Percentiles rank a stretch among this genome's conserved stretches.
Evolutionary conservation across 2,888 invertebrate genomes (phyloP).

Genomic region (Oscheius onirici): DNA sequence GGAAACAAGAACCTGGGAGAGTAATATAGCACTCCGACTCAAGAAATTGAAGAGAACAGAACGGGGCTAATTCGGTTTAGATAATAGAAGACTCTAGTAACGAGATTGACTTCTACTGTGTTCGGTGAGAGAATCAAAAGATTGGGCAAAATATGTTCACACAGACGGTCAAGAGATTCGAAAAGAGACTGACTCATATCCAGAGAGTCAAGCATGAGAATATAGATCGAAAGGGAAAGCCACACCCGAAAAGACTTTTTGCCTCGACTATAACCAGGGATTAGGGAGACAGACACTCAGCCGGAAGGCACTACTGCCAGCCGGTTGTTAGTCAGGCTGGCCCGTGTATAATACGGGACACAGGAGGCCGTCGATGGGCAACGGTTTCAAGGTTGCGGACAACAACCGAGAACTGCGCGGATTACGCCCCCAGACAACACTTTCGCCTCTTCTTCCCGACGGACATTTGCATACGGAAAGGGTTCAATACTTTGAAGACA

Average conservation of each 20-base stretch:
- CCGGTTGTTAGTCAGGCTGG: conserved; percentile 5
- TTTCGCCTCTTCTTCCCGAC: conserved; percentile 21
- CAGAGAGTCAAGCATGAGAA: not conserved
- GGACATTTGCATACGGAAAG: conserved; percentile 13
- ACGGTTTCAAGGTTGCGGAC: conserved; percentile 24
- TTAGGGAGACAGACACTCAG: not conserved
- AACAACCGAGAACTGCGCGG: conserved; percentile 25
- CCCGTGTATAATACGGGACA: conserved; percentile 22
- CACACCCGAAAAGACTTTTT: not conserved
- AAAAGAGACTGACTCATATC: too few species aligned
- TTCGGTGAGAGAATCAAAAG: too few species aligned
- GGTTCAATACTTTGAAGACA: not conserved
- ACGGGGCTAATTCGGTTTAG: too few species aligned
- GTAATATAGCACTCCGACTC: too few species aligned
- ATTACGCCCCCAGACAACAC: conserved; percentile 26
- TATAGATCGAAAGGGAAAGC: not conserved
- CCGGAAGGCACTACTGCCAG: conserved; percentile 23
- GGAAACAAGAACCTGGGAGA: too few species aligned
- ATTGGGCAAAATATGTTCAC: too few species aligned
- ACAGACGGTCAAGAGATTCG: too few species aligned
- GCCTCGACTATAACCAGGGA: not conserved
- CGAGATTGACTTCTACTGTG: too few species aligned
- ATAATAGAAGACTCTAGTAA: too few species aligned
- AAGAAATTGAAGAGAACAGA: too few species aligned
- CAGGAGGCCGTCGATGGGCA: conserved; percentile 11